Conservation (phyloP, 2,888 invertebrate species). For the Boloria euphrosyne region DNA sequence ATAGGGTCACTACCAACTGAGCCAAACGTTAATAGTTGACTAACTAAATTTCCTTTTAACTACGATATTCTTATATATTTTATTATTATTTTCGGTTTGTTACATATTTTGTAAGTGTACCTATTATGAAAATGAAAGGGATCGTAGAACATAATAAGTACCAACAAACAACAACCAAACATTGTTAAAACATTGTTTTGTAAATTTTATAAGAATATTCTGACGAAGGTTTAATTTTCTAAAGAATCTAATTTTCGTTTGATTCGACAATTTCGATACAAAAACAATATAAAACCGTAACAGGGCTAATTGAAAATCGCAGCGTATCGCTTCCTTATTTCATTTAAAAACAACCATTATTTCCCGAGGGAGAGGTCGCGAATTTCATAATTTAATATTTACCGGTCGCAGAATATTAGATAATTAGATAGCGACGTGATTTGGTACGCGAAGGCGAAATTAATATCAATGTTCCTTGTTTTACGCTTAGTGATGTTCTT, state of each 20-base stretch:
- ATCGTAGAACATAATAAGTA: too few relatives aligned
- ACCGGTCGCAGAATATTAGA: conserved; percentile 70
- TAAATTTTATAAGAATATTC: too few relatives aligned
- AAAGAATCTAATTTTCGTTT: neutral
- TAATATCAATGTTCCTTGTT: conserved; percentile 81
- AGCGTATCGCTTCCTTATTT: conserved; percentile 57
- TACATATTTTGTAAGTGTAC: too few relatives aligned
- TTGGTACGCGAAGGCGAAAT: conserved; percentile 75
- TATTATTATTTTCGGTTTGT: too few relatives aligned
- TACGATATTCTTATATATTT: too few relatives aligned
- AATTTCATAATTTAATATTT: conserved; percentile 78
- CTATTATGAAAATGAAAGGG: too few relatives aligned
- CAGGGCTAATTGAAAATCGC: conserved; percentile 46
- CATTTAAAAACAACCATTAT: conserved; percentile 76
- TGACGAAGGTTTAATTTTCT: neutral
- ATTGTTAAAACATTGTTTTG: too few relatives aligned
- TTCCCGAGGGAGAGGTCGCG: conserved; percentile 76
- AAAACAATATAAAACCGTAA: conserved; percentile 36
- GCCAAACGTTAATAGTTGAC: too few relatives aligned
- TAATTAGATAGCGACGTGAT: conserved; percentile 81
- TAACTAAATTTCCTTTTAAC: too few relatives aligned
- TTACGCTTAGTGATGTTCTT: conserved; percentile 52
- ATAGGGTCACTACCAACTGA: too few relatives aligned
- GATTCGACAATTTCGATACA: conserved; percentile 5
- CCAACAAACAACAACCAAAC: too few relatives aligned